These are phyloP conservation scores for Hexactinellida sp. DNA, from an alignment of 37 sponge, comb jelly and placozoan species.

Conservation along the genomic window DNA sequence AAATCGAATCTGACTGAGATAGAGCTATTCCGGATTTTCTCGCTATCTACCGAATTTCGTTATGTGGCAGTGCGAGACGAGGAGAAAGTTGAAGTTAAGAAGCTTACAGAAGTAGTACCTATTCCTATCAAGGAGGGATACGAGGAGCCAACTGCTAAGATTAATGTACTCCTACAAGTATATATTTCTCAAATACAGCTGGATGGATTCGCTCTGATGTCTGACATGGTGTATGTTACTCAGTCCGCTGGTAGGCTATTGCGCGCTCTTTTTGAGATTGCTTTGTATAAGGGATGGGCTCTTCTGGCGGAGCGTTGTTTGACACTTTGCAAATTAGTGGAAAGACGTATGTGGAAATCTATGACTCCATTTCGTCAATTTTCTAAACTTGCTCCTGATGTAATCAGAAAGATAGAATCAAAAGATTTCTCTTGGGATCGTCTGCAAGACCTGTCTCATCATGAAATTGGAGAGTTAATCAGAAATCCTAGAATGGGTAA, in stretches of 20 bases:
- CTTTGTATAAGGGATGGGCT: constrained; percentile 87
- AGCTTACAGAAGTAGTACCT: constrained; percentile 84
- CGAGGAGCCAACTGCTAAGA: constrained; percentile 96
- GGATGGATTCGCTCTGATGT: constrained; percentile 90
- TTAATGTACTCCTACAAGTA: constrained; percentile 88
- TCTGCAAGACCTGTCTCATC: constrained; percentile 77
- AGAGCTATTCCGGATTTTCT: constrained; percentile 90
- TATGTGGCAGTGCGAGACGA: constrained; percentile 94
- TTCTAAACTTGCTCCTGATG: constrained; percentile 89
- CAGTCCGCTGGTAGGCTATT: constrained; percentile 93
- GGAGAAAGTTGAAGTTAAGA: constrained; percentile 86
- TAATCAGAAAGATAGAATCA: constrained; percentile 88
- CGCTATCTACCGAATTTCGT: constrained; percentile 93
- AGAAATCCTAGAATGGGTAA: constrained; percentile 97
- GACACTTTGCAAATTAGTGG: constrained; percentile 90
- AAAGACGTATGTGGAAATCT: constrained; percentile 96
- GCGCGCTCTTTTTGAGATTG: constrained; percentile 90
- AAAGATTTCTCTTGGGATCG: constrained; percentile 95
- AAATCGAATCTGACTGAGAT: constrained; percentile 93
- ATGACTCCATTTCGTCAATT: constrained; percentile 98
- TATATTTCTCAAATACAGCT: constrained; percentile 97
- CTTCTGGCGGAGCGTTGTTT: constrained; percentile 71
- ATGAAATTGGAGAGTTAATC: constrained; percentile 92
- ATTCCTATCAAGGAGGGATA: constrained; percentile 96
- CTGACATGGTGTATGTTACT: constrained; percentile 97